Evolutionary conservation across 23 tunicate genomes (phyloP).

Genomic region (Trididemnum nubilum): DNA sequence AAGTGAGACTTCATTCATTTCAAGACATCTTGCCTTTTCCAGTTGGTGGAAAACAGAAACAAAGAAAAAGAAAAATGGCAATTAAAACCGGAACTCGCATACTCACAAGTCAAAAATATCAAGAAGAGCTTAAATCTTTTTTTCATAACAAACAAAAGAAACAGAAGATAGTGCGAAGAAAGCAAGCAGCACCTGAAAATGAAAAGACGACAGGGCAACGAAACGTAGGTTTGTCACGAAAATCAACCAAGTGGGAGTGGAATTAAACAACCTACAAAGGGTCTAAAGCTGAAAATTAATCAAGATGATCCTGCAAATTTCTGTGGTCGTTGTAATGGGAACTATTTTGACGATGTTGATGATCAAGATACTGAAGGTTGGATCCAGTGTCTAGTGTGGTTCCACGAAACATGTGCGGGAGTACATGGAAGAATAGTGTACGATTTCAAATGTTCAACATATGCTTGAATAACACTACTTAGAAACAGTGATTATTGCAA

Average conservation of each 20-base stretch:
- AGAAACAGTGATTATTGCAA: neutral
- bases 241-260: neutral
- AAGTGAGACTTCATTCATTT: conserved; percentile 33
- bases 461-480: conserved; percentile 2
- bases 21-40: conserved; percentile 19
- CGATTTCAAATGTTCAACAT: conserved; percentile 8
- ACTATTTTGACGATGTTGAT: conserved; percentile 12
- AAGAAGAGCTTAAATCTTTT: conserved; percentile 9
- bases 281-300: neutral
- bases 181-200: neutral
- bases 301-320: conserved; percentile 18
- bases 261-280: conserved; percentile 2
- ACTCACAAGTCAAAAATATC: conserved; percentile 24
- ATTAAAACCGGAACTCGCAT: conserved; percentile 18
- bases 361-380: conserved; percentile 15
- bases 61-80: conserved; percentile 14
- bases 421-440: conserved; percentile 2
- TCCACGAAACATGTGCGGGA: conserved; percentile 13
- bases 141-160: conserved; percentile 22
- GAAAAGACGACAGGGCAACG: conserved; percentile 25
- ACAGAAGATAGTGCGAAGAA: conserved; percentile 15
- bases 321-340: conserved; percentile 21
- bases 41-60: neutral
- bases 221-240: neutral
- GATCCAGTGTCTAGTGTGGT: conserved; percentile 19